These are phyloP conservation scores for Drosophila melanica DNA, from an alignment of 1,140 invertebrate genomes.

Conservation along the genomic window DNA sequence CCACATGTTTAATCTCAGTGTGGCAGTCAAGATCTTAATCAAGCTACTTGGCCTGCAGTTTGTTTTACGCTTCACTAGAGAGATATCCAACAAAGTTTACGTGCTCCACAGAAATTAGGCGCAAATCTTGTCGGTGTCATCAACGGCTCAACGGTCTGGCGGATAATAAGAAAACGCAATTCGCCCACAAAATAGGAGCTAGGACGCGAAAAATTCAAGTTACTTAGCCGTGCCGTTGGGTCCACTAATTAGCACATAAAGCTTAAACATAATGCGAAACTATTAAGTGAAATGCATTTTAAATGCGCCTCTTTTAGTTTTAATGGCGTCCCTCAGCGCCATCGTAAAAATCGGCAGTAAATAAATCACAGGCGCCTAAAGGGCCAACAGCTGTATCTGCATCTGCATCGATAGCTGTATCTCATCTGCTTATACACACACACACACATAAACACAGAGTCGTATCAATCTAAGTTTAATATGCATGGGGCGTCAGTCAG, in stretches of 20 bases:
- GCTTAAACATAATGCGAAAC: conserved; percentile 66
- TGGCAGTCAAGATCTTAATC: conserved; percentile 77
- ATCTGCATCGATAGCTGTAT: conserved; percentile 11
- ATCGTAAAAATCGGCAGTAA: conserved; percentile 71
- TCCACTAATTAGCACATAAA: conserved; percentile 76
- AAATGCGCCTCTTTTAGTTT: conserved; percentile 56
- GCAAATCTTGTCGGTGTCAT: conserved; percentile 68
- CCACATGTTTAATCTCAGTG: conserved; percentile 71
- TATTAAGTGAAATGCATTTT: conserved; percentile 76
- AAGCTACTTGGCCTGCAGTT: conserved; percentile 49
- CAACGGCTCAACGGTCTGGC: background rate
- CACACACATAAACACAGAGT: conserved; percentile 1
- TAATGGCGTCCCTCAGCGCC: conserved; percentile 63
- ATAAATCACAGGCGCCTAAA: conserved; percentile 66
- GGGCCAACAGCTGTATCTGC: conserved; percentile 18
- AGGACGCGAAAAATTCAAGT: no score
- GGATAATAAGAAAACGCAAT: background rate
- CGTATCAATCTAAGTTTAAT: conserved; percentile 76
- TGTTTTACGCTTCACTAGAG: conserved; percentile 53
- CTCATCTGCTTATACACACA: conserved; percentile 22
- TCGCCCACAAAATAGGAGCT: background rate
- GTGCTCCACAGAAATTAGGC: conserved; percentile 78
- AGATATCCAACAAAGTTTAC: conserved; percentile 61
- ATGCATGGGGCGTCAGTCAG: conserved; percentile 73
- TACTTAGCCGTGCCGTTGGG: background rate